Conservation (phyloP, 2,797 vertebrate species). For the Phataginus tetradactyla region DNA sequence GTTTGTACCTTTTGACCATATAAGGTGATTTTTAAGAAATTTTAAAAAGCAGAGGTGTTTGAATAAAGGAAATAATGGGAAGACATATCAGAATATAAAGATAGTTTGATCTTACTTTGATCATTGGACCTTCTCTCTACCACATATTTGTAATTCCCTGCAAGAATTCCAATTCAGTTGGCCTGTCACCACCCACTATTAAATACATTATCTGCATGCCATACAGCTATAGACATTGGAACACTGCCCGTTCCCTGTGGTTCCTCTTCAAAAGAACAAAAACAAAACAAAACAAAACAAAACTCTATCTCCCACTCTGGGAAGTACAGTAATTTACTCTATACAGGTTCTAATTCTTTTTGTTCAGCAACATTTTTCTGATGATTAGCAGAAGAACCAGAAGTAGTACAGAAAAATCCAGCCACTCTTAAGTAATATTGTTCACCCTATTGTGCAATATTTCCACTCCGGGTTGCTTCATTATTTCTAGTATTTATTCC, state of each 20-base stretch:
- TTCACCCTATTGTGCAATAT: background rate
- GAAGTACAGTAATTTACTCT: constrained; percentile 7
- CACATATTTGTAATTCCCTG: constrained; percentile 45
- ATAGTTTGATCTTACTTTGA: background rate
- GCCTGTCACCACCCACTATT: background rate
- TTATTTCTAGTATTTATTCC: background rate
- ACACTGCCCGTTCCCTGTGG: background rate
- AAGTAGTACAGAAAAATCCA: background rate
- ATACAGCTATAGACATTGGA: background rate
- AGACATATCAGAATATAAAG: background rate
- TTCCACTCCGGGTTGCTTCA: background rate
- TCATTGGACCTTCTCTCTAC: constrained; percentile 1
- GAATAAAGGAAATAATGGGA: constrained; percentile 18
- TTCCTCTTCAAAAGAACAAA: background rate
- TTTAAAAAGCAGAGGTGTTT: background rate
- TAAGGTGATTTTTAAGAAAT: background rate
- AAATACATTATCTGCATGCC: background rate
- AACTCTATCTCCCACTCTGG: background rate
- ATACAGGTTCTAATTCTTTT: background rate
- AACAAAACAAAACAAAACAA: background rate
- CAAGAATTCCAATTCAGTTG: constrained; percentile 16
- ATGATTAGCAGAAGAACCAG: background rate
- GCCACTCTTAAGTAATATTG: background rate
- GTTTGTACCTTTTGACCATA: background rate
- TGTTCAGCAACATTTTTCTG: background rate